Percentiles rank a stretch among this genome's conserved stretches.
Evolutionary conservation across 2,113 vertebrate species (phyloP).

Genomic region (Cathartes aura): DNA sequence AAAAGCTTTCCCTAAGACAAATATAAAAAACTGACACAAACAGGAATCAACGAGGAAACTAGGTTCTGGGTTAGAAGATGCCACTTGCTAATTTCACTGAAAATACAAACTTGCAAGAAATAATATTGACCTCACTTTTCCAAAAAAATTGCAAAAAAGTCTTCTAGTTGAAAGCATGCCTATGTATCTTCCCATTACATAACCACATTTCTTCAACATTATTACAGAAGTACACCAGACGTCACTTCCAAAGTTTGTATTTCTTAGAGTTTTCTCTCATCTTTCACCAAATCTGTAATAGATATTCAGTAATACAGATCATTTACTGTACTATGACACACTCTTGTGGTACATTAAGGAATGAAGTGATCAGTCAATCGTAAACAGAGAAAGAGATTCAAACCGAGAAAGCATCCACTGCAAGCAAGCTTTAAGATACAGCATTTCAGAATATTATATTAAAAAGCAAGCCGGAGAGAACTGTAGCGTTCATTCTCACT

Average conservation of each 20-base stretch:
- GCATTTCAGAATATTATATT: not conserved
- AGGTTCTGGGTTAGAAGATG: not conserved
- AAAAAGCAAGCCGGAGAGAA: not conserved
- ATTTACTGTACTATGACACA: constrained; percentile 66
- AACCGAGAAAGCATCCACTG: not conserved
- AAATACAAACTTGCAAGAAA: not conserved
- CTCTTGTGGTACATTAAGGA: constrained; percentile 67
- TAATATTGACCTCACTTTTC: not conserved
- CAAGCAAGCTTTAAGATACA: not conserved
- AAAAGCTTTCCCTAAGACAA: not conserved
- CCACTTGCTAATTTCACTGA: not conserved
- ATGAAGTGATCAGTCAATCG: constrained; percentile 21
- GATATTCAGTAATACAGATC: not conserved
- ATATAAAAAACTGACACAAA: not conserved
- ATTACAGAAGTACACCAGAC: not conserved
- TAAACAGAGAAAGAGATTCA: not conserved
- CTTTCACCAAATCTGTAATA: not conserved
- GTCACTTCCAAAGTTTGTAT: not conserved
- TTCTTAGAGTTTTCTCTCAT: not conserved
- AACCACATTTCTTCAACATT: not conserved
- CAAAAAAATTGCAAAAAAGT: not conserved
- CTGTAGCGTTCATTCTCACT: not conserved
- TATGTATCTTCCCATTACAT: not conserved
- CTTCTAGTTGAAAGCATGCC: not conserved
- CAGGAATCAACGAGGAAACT: not conserved